Base-by-base conservation (phyloP, 2,113 vertebrate genomes). In the Silurus glanis region DNA sequence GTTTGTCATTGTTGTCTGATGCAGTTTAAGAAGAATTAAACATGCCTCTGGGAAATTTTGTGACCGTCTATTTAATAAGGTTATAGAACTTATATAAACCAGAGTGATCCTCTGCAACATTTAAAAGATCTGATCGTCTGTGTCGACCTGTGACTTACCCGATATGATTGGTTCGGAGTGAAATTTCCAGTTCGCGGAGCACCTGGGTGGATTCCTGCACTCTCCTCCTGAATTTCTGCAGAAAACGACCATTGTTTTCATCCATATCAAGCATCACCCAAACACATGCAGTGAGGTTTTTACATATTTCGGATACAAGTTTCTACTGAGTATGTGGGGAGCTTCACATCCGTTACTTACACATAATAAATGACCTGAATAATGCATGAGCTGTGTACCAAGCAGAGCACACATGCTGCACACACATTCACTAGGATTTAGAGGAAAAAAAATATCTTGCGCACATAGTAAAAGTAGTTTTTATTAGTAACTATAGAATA, bases 191-290 rank as follows among this genome's bases (percentile, higher is more conserved):
- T 92, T 97, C 97, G 92, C 97, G 90, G 87, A 97, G 94, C 82
- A 97, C 95, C 92, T 97, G 97, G 47, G 97, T 97, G 2, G 97
- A 97, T 90, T 97, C 96, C 90, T 97, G 97, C 87, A 97, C 97
- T 94, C 97, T 91, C 88, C 97, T 95, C 89, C 97, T 94, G 92
- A 97, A 97, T 93, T 97, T 97, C 97, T 97, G 83, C 17, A 83
- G 55, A 51, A 80, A 64, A 62, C 6, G 21, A 16, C n/a, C 9
- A 53, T 53, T 37, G 61, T 62, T 86, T 81, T 0, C 23, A 62
- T 51, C 78, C 53, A 62, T 47, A 28, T 45, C 53, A 71, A 1
- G 25, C 61, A 61, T 58, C 64, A 71, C 14, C 25, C 7, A 14
- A 37, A 28, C 25, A 56, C 7, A 45, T 12, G 6, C 17, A 37